Percentiles rank a stretch among this genome's conserved stretches.
These are phyloP conservation scores for Aix galericulata DNA, from an alignment of 2,113 vertebrate species.

Conservation along the genomic window DNA sequence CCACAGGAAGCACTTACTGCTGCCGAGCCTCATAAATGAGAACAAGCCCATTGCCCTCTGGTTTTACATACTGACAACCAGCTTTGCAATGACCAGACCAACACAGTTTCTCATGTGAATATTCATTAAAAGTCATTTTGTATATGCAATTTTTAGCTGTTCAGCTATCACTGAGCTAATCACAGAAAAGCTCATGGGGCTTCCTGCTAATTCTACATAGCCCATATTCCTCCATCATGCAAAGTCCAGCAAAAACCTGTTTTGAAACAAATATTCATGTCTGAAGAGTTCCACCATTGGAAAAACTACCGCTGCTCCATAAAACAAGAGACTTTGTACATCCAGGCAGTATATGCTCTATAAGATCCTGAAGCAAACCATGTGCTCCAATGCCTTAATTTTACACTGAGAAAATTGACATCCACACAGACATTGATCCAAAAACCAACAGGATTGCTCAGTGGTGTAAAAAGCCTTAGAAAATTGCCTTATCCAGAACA, in stretches of 20 bases:
- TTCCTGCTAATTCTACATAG: neutral
- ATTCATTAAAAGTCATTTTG: neutral
- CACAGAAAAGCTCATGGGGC: neutral
- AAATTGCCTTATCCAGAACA: neutral
- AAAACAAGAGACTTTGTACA: neutral
- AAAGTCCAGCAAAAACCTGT: neutral
- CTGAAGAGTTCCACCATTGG: neutral
- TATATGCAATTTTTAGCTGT: neutral
- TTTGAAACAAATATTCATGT: neutral
- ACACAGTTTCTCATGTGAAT: neutral
- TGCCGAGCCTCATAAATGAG: slow-evolving; percentile 9
- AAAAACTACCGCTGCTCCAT: neutral
- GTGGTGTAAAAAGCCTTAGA: neutral
- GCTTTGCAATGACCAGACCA: neutral
- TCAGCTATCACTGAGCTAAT: neutral
- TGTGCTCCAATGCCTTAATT: neutral
- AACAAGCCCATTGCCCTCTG: neutral
- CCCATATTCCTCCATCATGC: neutral
- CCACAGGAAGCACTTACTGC: slow-evolving; percentile 36
- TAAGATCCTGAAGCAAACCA: neutral
- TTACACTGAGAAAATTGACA: neutral
- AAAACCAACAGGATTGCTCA: neutral
- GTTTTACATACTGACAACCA: neutral
- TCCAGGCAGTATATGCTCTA: neutral
- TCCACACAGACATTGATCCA: neutral